These are phyloP conservation scores for Pogonocichla stellata DNA, from an alignment of 2,113 vertebrate genomes.

Conservation along the genomic window DNA sequence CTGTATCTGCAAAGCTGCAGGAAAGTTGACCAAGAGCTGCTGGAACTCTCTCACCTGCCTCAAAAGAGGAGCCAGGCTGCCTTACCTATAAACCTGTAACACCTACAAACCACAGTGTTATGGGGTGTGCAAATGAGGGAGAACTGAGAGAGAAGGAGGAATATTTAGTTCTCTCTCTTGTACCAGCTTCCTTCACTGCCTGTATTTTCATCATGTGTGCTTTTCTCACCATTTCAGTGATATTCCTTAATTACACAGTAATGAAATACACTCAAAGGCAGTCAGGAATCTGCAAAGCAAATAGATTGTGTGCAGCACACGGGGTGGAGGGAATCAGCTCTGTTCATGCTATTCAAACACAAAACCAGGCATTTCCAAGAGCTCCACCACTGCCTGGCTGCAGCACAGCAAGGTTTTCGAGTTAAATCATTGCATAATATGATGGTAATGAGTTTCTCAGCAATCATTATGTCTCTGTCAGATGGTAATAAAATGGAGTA, in stretches of 20 bases:
- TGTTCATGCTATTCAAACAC: neutral
- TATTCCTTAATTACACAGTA: neutral
- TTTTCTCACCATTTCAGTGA: neutral
- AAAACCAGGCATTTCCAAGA: neutral
- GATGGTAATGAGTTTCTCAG: slow-evolving; percentile 74
- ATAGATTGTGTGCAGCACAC: neutral
- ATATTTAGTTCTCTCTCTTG: neutral
- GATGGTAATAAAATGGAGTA: slow-evolving; percentile 69
- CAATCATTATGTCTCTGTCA: slow-evolving; percentile 76
- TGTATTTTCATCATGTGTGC: neutral
- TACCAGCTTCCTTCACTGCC: neutral
- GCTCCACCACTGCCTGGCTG: neutral
- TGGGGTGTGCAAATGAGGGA: neutral
- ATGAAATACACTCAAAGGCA: neutral
- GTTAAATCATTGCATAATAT: slow-evolving; percentile 74
- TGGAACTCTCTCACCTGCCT: neutral
- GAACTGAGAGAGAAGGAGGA: neutral
- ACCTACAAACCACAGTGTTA: neutral
- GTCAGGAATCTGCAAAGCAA: neutral
- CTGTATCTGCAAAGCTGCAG: neutral
- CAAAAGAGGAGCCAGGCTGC: neutral
- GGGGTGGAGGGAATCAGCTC: neutral
- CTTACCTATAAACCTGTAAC: no score
- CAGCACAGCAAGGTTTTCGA: slow-evolving; percentile 39
- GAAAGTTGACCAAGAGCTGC: neutral